These are phyloP conservation scores for Tapirus terrestris DNA, from an alignment of 2,113 vertebrate genomes.

Conservation along the genomic window DNA sequence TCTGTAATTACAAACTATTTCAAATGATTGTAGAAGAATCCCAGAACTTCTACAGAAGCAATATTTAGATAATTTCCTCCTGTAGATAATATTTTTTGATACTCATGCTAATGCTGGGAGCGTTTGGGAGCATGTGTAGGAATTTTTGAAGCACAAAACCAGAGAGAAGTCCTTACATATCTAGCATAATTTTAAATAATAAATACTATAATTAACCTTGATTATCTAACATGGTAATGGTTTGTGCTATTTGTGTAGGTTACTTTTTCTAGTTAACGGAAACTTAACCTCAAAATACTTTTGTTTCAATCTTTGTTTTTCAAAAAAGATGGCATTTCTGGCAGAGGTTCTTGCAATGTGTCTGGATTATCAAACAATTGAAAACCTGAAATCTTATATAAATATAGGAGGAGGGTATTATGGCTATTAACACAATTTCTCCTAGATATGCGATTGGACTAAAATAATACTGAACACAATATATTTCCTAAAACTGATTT, in stretches of 20 bases:
- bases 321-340: not conserved
- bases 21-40: not conserved
- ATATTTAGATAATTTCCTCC: not conserved
- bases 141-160: not conserved
- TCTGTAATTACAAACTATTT: not conserved
- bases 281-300: not conserved
- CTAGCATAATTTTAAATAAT: not conserved
- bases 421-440: not conserved
- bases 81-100: not conserved
- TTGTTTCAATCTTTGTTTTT: constrained; percentile 12
- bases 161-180: not conserved
- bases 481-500: not conserved
- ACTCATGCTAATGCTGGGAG: not conserved
- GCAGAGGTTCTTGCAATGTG: not conserved
- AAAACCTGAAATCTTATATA: not conserved
- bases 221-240: not conserved
- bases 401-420: not conserved
- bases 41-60: not conserved
- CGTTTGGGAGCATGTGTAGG: not conserved
- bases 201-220: not conserved
- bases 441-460: not conserved
- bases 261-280: constrained; percentile 51
- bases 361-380: not conserved
- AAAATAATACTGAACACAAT: not conserved
- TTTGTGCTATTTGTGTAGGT: not conserved